Conservation (phyloP, 2,888 invertebrate genomes). For the Disparrhopalites patrizii region DNA sequence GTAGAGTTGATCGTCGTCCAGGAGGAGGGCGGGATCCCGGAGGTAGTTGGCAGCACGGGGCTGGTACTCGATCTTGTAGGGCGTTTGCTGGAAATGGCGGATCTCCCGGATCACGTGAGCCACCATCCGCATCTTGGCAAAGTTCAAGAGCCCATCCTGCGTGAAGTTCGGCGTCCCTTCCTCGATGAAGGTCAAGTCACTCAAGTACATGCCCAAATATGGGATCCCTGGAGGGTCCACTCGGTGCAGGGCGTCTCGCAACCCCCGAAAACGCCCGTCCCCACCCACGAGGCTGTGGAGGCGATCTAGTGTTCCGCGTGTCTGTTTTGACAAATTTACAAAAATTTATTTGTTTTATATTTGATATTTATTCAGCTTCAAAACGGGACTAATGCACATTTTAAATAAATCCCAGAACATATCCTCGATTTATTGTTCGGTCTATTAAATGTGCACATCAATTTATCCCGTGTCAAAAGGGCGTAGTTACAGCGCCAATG, state of each 20-base stretch:
- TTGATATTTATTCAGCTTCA: background rate
- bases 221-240: conserved; percentile 86
- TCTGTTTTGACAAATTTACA: conserved; percentile 29
- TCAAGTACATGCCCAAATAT: conserved; percentile 81
- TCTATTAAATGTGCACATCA: no score
- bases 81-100: conserved; percentile 83
- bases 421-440: no score
- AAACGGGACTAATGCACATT: no score
- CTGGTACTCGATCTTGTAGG: conserved; percentile 84
- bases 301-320: conserved; percentile 66
- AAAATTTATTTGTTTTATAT: background rate
- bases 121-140: conserved; percentile 94
- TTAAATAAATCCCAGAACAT: no score
- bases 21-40: conserved; percentile 69
- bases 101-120: conserved; percentile 90
- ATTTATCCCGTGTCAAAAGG: no score
- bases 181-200: conserved; percentile 87
- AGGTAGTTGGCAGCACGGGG: conserved; percentile 73
- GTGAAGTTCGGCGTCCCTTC: conserved; percentile 89
- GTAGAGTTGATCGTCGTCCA: conserved; percentile 77
- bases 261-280: conserved; percentile 79
- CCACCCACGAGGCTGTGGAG: conserved; percentile 82
- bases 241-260: conserved; percentile 80
- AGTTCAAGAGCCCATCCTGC: conserved; percentile 81
- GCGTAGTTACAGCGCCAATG: no score